Evolutionary conservation across 2,888 invertebrate species (phyloP).

Genomic region (Trichopoda pennipes): DNA sequence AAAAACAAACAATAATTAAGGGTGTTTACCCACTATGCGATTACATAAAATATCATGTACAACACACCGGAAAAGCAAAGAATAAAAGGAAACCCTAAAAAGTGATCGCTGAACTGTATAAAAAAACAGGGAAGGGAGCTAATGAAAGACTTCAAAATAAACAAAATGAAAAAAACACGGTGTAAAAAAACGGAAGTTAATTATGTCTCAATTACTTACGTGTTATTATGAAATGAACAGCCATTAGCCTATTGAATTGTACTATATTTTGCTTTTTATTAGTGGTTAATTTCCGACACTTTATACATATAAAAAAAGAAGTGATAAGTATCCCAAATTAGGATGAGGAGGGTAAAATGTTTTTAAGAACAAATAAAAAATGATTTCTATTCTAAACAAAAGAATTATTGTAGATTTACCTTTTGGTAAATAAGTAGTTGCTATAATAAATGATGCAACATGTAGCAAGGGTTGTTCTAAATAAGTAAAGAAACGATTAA

Average conservation of each 20-base stretch:
- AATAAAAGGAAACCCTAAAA: slow-evolving; percentile 30
- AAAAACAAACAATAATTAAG: slow-evolving; percentile 53
- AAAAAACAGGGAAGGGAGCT: slow-evolving; percentile 32
- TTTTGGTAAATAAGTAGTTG: slow-evolving; percentile 26
- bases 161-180: slow-evolving; percentile 23
- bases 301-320: slow-evolving; percentile 45
- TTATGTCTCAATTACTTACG: slow-evolving; percentile 44
- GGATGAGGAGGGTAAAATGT: slow-evolving; percentile 60
- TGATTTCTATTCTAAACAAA: slow-evolving; percentile 18
- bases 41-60: slow-evolving; percentile 43
- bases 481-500: neutral
- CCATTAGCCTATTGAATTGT: slow-evolving; percentile 27
- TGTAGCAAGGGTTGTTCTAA: slow-evolving; percentile 40
- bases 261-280: slow-evolving; percentile 33
- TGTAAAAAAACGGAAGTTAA: slow-evolving; percentile 61
- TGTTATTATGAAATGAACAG: slow-evolving; percentile 49
- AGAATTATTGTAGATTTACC: slow-evolving; percentile 16
- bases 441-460: slow-evolving; percentile 45
- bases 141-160: neutral
- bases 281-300: slow-evolving; percentile 57
- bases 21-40: slow-evolving; percentile 57
- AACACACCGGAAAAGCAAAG: slow-evolving; percentile 20
- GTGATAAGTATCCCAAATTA: slow-evolving; percentile 66
- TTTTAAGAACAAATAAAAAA: slow-evolving; percentile 38
- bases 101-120: slow-evolving; percentile 1